Base-by-base conservation (phyloP, 2,797 vertebrate genomes). In the Pipistrellus kuhlii region DNA sequence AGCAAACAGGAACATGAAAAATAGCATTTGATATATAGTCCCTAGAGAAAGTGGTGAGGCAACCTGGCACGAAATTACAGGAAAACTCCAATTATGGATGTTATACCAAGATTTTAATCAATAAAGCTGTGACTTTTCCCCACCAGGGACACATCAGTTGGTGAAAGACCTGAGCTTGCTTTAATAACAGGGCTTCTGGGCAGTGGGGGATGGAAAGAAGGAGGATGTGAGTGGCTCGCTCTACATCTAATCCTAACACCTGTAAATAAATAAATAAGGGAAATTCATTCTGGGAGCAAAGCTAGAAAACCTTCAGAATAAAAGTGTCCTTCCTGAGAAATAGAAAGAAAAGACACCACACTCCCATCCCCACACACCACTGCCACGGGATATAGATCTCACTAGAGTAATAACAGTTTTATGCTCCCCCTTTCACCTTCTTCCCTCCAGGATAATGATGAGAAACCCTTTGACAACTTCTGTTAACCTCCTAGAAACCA, bases 61-160 rank as follows among this genome's bases (percentile, higher is more conserved):
- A 96, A 97, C 97, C 92, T 55, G 92, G 71, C 85, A 96, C 78
- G 91, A 90, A 97, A 96, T 97, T 97, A 97, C 95, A 97, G 94
- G 96, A 96, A 97, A 97, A 86, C 66, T 96, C 94, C 87, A 96
- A 82, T 96, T 96, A 97, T 86, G 77, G 85, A 87, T 95, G 93
- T 95, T 97, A 93, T 68, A 90, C 87, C 91, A 97, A 95, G 92
- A 94, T 96, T 97, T 96, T 94, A 97, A 97, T 98, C 97, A 97
- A 94, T 96, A 97, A 93, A 81, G 89, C 93, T 96, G 64, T 66
- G 94, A 84, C 78, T 97, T 97, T 94, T 93, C 35, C 95, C 93
- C 95, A 94, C 81, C 66, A 64, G 90, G 90, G 44, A 68, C 85
- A 32, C 72, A 78, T 95, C 68, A 82, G 87, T 90, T 95, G 86